A percentile compares a stretch with the other conserved stretches of the same genome.
Evolutionary conservation across 2,113 vertebrate genomes (phyloP).

Genomic region (Brachyhypopomus gauderio): DNA sequence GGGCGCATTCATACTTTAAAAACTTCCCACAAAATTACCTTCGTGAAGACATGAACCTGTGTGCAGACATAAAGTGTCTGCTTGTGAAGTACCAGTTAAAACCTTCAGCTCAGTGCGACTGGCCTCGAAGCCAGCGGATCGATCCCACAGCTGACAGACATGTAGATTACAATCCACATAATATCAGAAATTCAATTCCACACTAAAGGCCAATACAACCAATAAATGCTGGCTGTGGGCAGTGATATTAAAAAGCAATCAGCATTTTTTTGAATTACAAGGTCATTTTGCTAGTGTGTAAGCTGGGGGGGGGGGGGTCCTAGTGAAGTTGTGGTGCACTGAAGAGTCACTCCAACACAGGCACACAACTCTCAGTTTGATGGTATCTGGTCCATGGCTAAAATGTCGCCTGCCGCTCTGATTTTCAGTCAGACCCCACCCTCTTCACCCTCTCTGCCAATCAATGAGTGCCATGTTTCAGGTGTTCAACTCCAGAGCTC

Average conservation of each 20-base stretch:
- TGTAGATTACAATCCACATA: conserved; percentile 71
- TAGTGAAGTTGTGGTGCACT: conserved; percentile 9
- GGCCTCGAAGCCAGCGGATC: conserved; percentile 56
- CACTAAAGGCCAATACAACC: conserved; percentile 71
- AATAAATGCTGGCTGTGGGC: conserved; percentile 68
- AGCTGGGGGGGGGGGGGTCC: conserved; percentile 38
- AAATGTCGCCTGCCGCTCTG: not conserved
- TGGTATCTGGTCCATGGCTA: not conserved
- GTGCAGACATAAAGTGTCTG: conserved; percentile 50
- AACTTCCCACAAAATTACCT: not conserved
- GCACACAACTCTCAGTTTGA: conserved; percentile 1
- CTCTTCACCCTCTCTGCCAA: not conserved
- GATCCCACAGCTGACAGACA: conserved; percentile 66
- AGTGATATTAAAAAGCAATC: conserved; percentile 77
- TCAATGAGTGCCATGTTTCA: too few species aligned
- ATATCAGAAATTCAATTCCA: conserved; percentile 76
- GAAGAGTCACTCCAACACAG: conserved; percentile 13
- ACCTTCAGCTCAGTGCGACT: conserved; percentile 39
- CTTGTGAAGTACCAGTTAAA: conserved; percentile 65
- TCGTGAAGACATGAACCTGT: not conserved
- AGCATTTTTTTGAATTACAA: conserved; percentile 66
- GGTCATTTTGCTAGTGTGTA: conserved; percentile 56
- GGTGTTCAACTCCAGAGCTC: not conserved
- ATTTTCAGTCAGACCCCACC: not conserved
- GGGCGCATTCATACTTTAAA: not conserved